These are phyloP conservation scores for Paracanthobrama guichenoti DNA, from an alignment of 2,113 vertebrate genomes.

Conservation along the genomic window DNA sequence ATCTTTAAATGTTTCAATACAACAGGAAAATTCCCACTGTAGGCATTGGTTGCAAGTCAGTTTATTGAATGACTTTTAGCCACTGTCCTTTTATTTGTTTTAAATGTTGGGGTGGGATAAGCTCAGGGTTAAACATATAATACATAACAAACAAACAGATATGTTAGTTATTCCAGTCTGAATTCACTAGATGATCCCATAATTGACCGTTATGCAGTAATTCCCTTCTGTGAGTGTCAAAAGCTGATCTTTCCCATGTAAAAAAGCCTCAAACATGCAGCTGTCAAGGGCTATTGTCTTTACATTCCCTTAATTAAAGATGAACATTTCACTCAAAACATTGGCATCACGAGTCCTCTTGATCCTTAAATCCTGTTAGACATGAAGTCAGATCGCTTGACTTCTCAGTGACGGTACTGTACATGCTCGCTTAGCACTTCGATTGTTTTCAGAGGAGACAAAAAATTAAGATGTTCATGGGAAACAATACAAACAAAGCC, in stretches of 20 bases:
- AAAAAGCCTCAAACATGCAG: slow-evolving; percentile 8
- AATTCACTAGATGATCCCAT: background rate
- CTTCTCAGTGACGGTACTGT: background rate
- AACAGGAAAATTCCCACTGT: background rate
- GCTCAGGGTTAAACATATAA: background rate
- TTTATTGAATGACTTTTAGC: background rate
- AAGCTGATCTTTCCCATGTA: background rate
- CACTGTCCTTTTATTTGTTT: background rate
- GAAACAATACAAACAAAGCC: slow-evolving; percentile 2
- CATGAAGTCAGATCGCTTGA: slow-evolving; percentile 14
- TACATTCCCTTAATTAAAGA: slow-evolving; percentile 51
- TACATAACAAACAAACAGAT: background rate
- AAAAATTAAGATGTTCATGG: slow-evolving; percentile 13
- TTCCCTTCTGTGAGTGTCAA: background rate
- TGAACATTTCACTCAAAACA: slow-evolving; percentile 54
- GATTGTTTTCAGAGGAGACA: background rate
- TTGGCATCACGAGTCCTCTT: slow-evolving; percentile 48
- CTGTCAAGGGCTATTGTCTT: slow-evolving; percentile 15
- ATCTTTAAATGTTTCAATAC: background rate
- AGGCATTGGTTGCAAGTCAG: background rate
- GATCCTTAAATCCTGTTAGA: slow-evolving; percentile 59
- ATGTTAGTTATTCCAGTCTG: background rate
- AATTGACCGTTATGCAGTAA: slow-evolving; percentile 31
- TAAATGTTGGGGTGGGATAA: background rate
- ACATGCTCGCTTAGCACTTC: background rate